Base-by-base conservation (phyloP, 1,140 invertebrate species). In the Drosophila saltans region DNA sequence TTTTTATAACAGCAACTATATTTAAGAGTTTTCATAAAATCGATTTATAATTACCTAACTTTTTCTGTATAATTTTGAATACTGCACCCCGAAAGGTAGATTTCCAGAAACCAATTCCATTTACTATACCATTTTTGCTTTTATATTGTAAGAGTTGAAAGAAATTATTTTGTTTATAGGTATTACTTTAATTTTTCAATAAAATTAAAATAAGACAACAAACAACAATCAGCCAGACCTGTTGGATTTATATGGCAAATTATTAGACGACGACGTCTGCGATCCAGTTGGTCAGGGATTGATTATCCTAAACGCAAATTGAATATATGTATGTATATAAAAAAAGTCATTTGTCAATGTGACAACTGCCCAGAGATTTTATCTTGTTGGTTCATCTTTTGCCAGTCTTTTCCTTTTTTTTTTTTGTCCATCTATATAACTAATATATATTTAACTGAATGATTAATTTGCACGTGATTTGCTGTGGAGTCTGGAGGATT, bases 231-330 rank as follows among this genome's bases (percentile, higher is more conserved):
- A 4, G 33, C 33, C 1, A 36, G 33, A 36, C 33, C 6, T 36
- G 33, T 36, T 36, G 33, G 33, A 36, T 36, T 36, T 6, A 36
- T 36, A 6, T 36, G 24, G 21, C 21, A 52, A 52, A 52, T 52
- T 52, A 52, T n/a, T 10, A 16, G 41, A n/a, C n/a, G 45, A 26
- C 45, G 24, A 52, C 21, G 21, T 9, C 45, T 52, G 10, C 45
- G 21, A 52, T 52, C 45, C 45, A 8, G 45, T 52, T 59, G 39
- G 58, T 59, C 39, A 45, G 40, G 69, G 77, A 88, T 89, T 88
- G 83, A 83, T 88, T 83, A 88, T 80, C 76, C 70, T 48, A 88
- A 83, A 83, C 83, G 83, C 84, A 88, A 88, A 89, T 88, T 86
- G 75, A 72, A 81, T 71, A 64, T 2, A 30, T 30, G 4, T 64